phyloP scores from a whole-genome alignment of 1,140 invertebrate species.

The Heliothis subflexa region DNA sequence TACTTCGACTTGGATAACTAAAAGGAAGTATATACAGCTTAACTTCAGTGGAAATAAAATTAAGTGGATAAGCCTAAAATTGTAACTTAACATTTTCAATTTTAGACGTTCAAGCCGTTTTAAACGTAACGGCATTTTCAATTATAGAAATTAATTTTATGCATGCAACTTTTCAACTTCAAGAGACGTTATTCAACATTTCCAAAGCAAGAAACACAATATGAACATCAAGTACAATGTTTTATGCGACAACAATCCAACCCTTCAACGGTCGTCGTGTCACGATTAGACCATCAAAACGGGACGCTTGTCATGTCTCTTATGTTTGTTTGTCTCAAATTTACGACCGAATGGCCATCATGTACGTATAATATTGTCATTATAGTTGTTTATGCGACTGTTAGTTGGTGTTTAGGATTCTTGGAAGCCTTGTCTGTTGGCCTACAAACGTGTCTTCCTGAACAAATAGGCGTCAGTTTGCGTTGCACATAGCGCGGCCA shows the following conservation, averaged over 20 bases:
- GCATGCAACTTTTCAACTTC: too few relatives aligned
- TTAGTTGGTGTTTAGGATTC: neutral
- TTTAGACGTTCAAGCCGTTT: too few relatives aligned
- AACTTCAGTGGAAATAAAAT: too few relatives aligned
- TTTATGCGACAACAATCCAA: neutral
- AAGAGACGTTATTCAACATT: too few relatives aligned
- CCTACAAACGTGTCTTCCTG: conserved; percentile 25
- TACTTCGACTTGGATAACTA: too few relatives aligned
- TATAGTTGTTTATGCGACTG: conserved; percentile 10
- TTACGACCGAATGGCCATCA: conserved; percentile 9
- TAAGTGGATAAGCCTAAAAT: too few relatives aligned
- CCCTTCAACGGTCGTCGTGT: conserved; percentile 5
- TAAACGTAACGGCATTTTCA: too few relatives aligned
- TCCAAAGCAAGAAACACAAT: too few relatives aligned
- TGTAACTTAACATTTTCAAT: too few relatives aligned
- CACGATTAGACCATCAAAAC: conserved; percentile 20
- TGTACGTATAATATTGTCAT: conserved; percentile 12
- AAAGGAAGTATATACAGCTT: too few relatives aligned
- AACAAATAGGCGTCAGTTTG: conserved; percentile 18
- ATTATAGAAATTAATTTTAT: too few relatives aligned
- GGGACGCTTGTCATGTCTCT: neutral
- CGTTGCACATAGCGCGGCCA: conserved; percentile 5
- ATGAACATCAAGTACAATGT: neutral
- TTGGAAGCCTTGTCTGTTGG: conserved; percentile 4
- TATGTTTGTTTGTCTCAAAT: conserved; percentile 1